Evolutionary conservation across 1,140 invertebrate species (phyloP).

Genomic region (Macrocentrus cingulum): DNA sequence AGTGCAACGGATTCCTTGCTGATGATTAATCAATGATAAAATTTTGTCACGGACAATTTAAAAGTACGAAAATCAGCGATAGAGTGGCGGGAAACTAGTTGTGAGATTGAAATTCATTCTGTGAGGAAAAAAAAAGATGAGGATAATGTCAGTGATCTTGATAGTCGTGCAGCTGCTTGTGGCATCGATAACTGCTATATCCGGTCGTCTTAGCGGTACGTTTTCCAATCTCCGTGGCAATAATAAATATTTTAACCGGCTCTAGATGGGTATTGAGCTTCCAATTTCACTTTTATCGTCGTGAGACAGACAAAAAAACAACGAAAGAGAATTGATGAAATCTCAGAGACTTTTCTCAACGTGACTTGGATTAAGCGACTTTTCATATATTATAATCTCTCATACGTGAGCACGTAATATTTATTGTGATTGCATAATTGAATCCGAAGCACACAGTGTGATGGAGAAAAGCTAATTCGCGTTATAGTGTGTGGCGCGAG

Average conservation of each 20-base stretch:
- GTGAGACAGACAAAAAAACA: neutral
- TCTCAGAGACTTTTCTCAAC: neutral
- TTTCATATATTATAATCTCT: neutral
- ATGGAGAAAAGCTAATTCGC: too few relatives aligned
- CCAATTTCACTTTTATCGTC: neutral
- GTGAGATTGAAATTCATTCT: slow-evolving; percentile 6
- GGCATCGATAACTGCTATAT: slow-evolving; percentile 8
- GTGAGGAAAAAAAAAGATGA: slow-evolving; percentile 13
- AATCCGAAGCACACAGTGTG: too few relatives aligned
- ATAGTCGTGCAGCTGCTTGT: slow-evolving; percentile 14
- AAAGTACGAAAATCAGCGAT: too few relatives aligned
- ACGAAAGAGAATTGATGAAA: neutral
- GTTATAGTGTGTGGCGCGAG: too few relatives aligned
- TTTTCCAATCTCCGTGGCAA: slow-evolving; percentile 9
- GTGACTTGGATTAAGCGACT: neutral
- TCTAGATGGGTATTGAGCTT: neutral
- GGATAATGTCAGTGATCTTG: slow-evolving; percentile 15
- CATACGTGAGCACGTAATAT: neutral
- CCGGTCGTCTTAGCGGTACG: slow-evolving; percentile 25
- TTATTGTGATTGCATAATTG: neutral
- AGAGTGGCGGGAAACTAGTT: too few relatives aligned
- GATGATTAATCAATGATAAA: too few relatives aligned
- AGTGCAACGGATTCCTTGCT: too few relatives aligned
- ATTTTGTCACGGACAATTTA: too few relatives aligned
- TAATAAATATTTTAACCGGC: neutral